Evolutionary conservation across 2,888 invertebrate genomes (phyloP).

Genomic region (Pachydiplax longipennis): DNA sequence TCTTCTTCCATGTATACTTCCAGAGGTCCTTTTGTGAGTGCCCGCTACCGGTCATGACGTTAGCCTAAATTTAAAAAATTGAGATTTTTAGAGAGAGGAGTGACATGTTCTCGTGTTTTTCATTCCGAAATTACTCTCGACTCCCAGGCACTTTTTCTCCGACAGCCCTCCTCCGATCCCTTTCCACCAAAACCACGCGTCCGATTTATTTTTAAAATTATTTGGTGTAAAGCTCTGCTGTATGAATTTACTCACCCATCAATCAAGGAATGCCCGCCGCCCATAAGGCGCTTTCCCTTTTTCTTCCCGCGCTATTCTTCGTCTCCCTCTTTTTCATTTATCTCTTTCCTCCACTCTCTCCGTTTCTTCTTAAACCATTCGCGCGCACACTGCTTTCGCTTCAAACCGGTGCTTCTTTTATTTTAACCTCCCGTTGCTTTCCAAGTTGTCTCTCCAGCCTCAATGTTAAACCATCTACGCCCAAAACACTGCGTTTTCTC

Average conservation of each 20-base stretch:
- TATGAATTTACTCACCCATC: slow-evolving; percentile 19
- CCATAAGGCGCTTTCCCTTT: background rate
- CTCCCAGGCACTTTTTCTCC: too few species aligned
- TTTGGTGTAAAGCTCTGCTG: slow-evolving; percentile 16
- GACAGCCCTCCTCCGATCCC: background rate
- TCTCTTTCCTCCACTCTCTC: background rate
- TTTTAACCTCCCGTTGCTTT: slow-evolving; percentile 22
- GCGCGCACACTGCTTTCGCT: slow-evolving; percentile 33
- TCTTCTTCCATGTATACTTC: background rate
- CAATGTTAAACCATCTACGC: background rate
- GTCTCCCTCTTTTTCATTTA: background rate
- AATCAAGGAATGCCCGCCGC: slow-evolving; percentile 8
- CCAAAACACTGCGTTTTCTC: background rate
- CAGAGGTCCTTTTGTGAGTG: background rate
- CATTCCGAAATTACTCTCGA: background rate
- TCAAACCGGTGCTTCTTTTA: background rate
- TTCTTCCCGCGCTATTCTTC: background rate
- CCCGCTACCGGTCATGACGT: background rate
- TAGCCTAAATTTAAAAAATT: background rate
- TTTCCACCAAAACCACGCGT: background rate
- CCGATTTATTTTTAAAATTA: slow-evolving; percentile 6
- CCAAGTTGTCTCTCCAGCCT: background rate
- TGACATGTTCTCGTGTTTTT: background rate
- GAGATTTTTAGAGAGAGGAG: background rate
- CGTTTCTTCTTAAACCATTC: background rate